Percentiles rank a stretch among this genome's conserved stretches.
phyloP scores from a whole-genome alignment of 37 sponge, comb jelly and placozoan genomes.

The Oopsacas minuta region DNA sequence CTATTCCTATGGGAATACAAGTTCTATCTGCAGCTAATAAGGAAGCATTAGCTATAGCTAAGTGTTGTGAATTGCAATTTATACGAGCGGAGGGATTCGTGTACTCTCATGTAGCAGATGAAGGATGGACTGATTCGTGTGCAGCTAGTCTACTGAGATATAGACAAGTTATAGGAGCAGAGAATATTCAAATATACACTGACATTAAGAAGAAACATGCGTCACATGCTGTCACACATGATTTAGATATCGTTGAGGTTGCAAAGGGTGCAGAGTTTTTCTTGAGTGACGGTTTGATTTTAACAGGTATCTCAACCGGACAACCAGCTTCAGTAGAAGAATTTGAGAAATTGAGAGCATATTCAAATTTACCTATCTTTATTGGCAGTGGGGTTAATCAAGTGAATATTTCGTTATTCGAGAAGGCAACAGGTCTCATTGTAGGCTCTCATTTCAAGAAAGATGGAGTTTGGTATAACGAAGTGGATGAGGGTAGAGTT shows the following conservation, averaged over 20 bases:
- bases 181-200: constrained; percentile 41
- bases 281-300: constrained; percentile 62
- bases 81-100: constrained; percentile 78
- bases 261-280: constrained; percentile 75
- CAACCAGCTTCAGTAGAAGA: constrained; percentile 30
- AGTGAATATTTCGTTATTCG: constrained; percentile 34
- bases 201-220: constrained; percentile 89
- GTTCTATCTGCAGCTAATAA: constrained; percentile 55
- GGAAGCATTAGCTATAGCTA: constrained; percentile 68
- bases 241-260: constrained; percentile 38
- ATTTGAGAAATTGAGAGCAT: not conserved
- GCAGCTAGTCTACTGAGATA: constrained; percentile 78
- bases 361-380: constrained; percentile 38
- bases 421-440: constrained; percentile 45
- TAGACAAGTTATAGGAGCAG: constrained; percentile 49
- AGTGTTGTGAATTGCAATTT: constrained; percentile 44
- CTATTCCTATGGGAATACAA: constrained; percentile 54
- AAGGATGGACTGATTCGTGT: constrained; percentile 72
- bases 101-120: constrained; percentile 79
- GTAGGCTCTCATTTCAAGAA: constrained; percentile 81
- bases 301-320: constrained; percentile 64
- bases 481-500: constrained; percentile 31
- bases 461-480: constrained; percentile 50
- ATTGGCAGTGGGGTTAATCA: constrained; percentile 77
- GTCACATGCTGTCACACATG: constrained; percentile 72